A percentile compares a stretch with the other conserved stretches of the same genome.
phyloP scores from a whole-genome alignment of 2,113 vertebrate genomes.

The Saimiri boliviensis region DNA sequence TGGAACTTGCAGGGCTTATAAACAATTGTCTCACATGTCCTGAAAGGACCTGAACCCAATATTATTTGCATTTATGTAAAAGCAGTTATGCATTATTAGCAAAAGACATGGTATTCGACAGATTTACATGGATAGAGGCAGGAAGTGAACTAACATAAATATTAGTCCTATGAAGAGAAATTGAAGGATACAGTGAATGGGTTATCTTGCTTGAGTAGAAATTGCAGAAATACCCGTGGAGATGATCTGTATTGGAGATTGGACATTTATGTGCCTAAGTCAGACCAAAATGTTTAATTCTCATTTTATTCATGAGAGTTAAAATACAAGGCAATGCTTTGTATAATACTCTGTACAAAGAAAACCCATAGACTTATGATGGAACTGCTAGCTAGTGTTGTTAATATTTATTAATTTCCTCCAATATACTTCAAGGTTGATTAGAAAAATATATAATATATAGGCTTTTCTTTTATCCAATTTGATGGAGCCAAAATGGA shows the following conservation, averaged over 20 bases:
- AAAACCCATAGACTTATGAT: background rate
- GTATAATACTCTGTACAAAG: background rate
- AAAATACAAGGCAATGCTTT: background rate
- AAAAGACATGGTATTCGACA: background rate
- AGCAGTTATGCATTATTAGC: background rate
- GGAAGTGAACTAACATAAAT: background rate
- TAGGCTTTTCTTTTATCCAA: background rate
- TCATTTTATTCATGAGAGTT: background rate
- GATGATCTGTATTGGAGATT: background rate
- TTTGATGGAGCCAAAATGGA: background rate
- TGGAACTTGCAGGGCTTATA: background rate
- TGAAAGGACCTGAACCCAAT: background rate
- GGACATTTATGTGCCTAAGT: background rate
- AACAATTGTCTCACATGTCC: background rate
- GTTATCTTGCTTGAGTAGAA: background rate
- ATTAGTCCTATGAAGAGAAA: background rate
- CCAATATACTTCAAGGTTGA: background rate
- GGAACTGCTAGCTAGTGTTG: background rate
- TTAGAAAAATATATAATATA: background rate
- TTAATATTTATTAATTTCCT: constrained; percentile 17
- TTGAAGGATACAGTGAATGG: background rate
- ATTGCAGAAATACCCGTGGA: background rate
- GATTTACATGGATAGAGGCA: background rate
- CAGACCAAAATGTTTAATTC: background rate
- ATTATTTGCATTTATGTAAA: background rate